Evolutionary conservation across 2,888 invertebrate species (phyloP).

Genomic region (Diarsia mendica): DNA sequence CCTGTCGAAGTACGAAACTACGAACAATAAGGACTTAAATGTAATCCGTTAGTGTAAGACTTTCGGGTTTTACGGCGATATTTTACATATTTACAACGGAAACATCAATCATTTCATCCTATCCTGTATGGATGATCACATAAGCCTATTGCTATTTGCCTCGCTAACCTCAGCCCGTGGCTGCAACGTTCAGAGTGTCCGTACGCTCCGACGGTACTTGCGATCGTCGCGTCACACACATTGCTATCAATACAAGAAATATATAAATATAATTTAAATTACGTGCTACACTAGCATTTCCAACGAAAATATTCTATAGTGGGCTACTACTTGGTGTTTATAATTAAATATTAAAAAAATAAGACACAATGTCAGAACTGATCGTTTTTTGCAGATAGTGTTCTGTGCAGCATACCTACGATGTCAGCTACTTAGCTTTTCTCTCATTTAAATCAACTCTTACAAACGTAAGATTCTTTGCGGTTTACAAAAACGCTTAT

Average conservation of each 20-base stretch:
- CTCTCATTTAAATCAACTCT: constrained; percentile 1
- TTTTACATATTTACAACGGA: neutral
- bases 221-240: neutral
- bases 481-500: constrained; percentile 2
- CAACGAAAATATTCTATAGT: constrained; percentile 29
- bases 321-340: constrained; percentile 17
- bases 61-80: neutral
- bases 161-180: neutral
- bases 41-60: constrained; percentile 1
- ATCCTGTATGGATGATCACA: neutral
- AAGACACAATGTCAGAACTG: constrained; percentile 51
- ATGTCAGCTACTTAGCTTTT: neutral
- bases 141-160: neutral
- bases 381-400: constrained; percentile 17
- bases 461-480: neutral
- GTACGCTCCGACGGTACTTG: neutral
- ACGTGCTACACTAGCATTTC: constrained; percentile 25
- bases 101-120: constrained; percentile 2
- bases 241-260: constrained; percentile 11
- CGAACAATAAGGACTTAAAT: constrained; percentile 3
- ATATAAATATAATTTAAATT: neutral
- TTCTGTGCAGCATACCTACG: neutral
- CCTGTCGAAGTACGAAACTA: constrained; percentile 30
- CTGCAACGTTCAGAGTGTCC: neutral
- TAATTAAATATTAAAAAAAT: constrained; percentile 34